These are phyloP conservation scores for Oxyura jamaicensis DNA, from an alignment of 2,113 vertebrate species.

Conservation along the genomic window DNA sequence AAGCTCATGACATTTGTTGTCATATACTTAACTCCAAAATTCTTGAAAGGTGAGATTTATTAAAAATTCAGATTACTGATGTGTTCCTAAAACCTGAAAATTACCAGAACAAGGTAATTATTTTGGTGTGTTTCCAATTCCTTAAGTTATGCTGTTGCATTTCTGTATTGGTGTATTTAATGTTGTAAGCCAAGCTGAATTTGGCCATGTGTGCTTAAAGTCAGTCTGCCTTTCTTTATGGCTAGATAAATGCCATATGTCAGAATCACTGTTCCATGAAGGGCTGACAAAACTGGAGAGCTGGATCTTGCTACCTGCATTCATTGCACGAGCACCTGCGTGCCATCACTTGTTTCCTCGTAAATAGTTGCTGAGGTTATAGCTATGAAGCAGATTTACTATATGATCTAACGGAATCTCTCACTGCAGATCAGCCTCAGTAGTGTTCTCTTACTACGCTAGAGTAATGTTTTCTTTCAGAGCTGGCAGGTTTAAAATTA, in stretches of 20 bases:
- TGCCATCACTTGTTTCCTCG: background rate
- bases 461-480: background rate
- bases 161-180: background rate
- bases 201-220: background rate
- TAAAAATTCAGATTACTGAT: background rate
- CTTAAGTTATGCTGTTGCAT: accelerated
- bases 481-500: background rate
- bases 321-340: background rate
- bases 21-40: background rate
- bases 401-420: background rate
- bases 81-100: background rate
- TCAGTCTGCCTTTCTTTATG: background rate
- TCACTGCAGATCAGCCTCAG: background rate
- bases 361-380: background rate
- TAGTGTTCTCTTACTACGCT: background rate
- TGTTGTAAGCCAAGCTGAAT: background rate
- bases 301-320: background rate
- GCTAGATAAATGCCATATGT: background rate
- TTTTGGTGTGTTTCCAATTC: background rate
- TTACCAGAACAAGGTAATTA: background rate
- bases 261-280: background rate
- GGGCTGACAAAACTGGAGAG: background rate
- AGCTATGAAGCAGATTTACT: background rate
- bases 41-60: background rate
- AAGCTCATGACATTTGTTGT: background rate